These are phyloP conservation scores for Anoplolepis gracilipes DNA, from an alignment of 1,140 invertebrate species.

Conservation along the genomic window DNA sequence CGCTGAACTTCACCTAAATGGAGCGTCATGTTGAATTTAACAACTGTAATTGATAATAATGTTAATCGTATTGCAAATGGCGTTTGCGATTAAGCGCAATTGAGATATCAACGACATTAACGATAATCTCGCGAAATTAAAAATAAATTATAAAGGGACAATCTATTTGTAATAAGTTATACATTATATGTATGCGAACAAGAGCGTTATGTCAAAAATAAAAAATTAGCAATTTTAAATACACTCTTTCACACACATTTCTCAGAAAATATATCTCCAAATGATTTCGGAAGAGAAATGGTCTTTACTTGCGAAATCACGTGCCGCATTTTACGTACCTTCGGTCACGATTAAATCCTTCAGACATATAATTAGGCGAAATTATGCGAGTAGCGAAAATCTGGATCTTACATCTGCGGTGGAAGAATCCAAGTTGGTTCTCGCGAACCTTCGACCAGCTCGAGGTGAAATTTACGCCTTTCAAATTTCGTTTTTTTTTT, in stretches of 20 bases:
- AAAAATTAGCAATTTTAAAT: background rate
- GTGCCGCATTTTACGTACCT: background rate
- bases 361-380: slow-evolving; percentile 46
- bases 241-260: background rate
- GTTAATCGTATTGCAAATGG: background rate
- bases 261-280: slow-evolving; percentile 8
- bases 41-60: slow-evolving; percentile 14
- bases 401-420: slow-evolving; percentile 26
- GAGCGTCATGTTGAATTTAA: slow-evolving; percentile 21
- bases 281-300: background rate
- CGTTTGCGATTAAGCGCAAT: slow-evolving; percentile 8
- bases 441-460: background rate
- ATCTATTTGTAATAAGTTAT: background rate
- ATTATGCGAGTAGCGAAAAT: slow-evolving; percentile 49
- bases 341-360: slow-evolving; percentile 12
- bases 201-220: background rate
- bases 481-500: slow-evolving; percentile 31
- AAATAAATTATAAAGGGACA: background rate
- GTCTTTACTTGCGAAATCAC: slow-evolving; percentile 27
- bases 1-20: background rate
- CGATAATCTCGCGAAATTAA: background rate
- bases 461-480: slow-evolving; percentile 51
- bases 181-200: background rate
- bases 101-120: background rate
- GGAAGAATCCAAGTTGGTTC: background rate